These are phyloP conservation scores for Drosophila subquinaria DNA, from an alignment of 2,888 invertebrate species.

Conservation along the genomic window DNA sequence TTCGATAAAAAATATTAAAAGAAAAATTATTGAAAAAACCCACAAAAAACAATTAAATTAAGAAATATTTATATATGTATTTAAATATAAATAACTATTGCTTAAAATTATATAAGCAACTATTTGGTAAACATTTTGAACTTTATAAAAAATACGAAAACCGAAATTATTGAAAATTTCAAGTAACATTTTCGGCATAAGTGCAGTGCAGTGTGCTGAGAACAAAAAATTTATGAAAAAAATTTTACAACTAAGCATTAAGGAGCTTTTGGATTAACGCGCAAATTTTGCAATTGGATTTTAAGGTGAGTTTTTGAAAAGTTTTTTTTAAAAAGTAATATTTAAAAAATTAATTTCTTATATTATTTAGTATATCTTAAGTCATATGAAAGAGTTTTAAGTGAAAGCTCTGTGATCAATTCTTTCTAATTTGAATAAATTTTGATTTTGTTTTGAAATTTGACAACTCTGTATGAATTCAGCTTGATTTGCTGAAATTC, in stretches of 20 bases:
- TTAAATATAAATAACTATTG: constrained; percentile 41
- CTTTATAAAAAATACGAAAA: constrained; percentile 28
- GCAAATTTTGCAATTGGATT: constrained; percentile 73
- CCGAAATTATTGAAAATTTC: constrained; percentile 40
- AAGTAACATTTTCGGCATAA: constrained; percentile 42
- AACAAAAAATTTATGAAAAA: constrained; percentile 22
- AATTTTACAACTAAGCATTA: constrained; percentile 51
- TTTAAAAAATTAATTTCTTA: too few species aligned
- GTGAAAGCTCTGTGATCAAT: too few species aligned
- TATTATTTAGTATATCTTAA: too few species aligned
- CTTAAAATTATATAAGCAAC: constrained; percentile 56
- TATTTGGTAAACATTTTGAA: constrained; percentile 72
- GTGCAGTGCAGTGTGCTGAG: constrained; percentile 48
- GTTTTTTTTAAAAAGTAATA: too few species aligned
- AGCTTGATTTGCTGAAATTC: too few species aligned
- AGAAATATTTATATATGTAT: constrained; percentile 42
- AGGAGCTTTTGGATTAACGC: constrained; percentile 71
- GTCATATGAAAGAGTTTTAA: too few species aligned
- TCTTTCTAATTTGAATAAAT: too few species aligned
- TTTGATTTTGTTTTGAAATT: too few species aligned
- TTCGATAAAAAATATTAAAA: constrained; percentile 82
- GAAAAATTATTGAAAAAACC: constrained; percentile 41
- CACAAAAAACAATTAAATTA: constrained; percentile 42
- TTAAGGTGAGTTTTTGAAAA: constrained; percentile 60
- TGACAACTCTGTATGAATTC: background rate